Evolutionary conservation across 2,888 invertebrate species (phyloP), one percentile per base, ranked within the genome.

Genomic region (Brassicogethes aeneus): DNA sequence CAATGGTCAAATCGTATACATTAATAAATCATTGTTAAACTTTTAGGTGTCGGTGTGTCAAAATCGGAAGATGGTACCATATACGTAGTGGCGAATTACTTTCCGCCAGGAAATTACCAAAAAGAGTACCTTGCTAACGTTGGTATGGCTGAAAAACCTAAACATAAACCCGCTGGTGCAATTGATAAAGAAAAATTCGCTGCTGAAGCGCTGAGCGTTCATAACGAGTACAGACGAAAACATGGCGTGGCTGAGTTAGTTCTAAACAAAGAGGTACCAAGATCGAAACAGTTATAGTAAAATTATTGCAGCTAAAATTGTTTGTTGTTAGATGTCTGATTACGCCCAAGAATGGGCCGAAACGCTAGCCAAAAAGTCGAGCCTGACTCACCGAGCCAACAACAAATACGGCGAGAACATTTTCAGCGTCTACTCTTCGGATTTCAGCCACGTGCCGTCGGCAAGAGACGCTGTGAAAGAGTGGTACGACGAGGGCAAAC

Each of bases 331-430:
- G 68, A 70, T 85, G 16, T 75, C 74, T 54, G 72, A 75, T 54
- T 68, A 73, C 43, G 77, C 82, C 3, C 77, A 81, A 60, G 79
- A 81, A 63, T 85, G 85, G 84, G 83, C 83, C 0, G 76, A 80
- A 33, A 76, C 76, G 32, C 68, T 84, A 17, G 80, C 82, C 1
- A 73, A 71, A 50, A 77, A 72, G 45, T 79, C 81, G 47, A 70
- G 70, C 16, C 74, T 85, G 69, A 71, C 75, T 10, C 83, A 84
- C 60, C 75, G 83, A 30, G 71, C 77, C 0, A 76, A 78, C 47
- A 73, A 75, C 45, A 72, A 71, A 16, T 82, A 79, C 41, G 77
- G 77, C n/a, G 77, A 77, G 57, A 77, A 77, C 54, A 70, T 78
- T 39, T 76, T 72, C 56, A 72, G 70, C 50, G 66, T 72, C 42